Percentiles rank a stretch among this genome's conserved stretches.
Conservation (phyloP, 2,888 invertebrate species). For the Leptinotarsa peninsularis region DNA sequence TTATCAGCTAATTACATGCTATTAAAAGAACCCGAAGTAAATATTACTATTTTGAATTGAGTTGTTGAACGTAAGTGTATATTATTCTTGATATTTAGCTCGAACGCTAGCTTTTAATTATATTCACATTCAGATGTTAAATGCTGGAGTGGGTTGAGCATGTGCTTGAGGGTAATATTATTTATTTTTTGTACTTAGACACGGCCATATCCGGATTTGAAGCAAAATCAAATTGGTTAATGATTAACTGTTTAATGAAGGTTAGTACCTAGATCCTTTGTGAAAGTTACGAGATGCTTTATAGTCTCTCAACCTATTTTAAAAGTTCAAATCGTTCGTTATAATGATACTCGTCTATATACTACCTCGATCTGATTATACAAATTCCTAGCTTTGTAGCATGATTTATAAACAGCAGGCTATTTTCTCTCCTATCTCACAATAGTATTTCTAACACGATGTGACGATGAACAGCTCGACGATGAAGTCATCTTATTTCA, state of each 20-base stretch:
- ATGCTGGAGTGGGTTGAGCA: conserved; percentile 11
- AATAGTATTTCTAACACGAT: no score
- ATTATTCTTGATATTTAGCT: conserved; percentile 22
- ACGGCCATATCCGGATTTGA: neutral
- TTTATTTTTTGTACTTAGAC: neutral
- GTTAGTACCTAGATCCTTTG: no score
- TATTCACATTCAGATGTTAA: neutral
- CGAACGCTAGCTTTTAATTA: conserved; percentile 13
- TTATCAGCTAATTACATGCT: conserved; percentile 25
- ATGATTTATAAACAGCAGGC: no score
- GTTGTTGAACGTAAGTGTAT: conserved; percentile 20
- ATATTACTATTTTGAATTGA: conserved; percentile 21
- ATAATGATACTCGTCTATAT: no score
- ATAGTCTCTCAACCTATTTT: no score
- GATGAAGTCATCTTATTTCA: no score
- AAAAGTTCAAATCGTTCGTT: no score
- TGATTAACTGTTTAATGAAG: neutral
- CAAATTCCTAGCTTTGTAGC: no score
- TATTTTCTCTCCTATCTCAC: no score
- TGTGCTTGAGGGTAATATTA: conserved; percentile 14
- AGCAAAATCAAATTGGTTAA: neutral
- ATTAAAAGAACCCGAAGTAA: conserved; percentile 20
- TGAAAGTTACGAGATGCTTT: no score
- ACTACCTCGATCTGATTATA: no score
- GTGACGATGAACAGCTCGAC: no score